A percentile compares a stretch with the other conserved stretches of the same genome.
Conservation (phyloP, 2,888 invertebrate genomes). For the Laspeyria flexula region DNA sequence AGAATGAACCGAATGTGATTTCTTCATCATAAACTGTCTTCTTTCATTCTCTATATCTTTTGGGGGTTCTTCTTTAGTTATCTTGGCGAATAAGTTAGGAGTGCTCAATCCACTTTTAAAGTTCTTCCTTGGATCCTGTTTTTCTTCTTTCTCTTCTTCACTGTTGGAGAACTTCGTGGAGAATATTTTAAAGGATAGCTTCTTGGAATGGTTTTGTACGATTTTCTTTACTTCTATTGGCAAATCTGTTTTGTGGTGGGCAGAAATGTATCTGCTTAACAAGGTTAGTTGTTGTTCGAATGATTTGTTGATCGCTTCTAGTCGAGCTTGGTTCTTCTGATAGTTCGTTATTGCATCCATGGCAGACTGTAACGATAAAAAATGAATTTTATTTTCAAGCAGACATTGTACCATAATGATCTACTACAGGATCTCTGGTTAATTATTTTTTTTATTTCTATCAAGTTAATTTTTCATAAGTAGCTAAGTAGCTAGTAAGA, state of each 20-base stretch:
- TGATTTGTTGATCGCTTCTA: constrained; percentile 90
- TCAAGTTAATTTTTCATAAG: no score
- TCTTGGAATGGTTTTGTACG: constrained; percentile 86
- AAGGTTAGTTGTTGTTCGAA: constrained; percentile 91
- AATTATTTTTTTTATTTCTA: no score
- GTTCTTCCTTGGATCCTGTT: constrained; percentile 66
- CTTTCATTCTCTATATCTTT: constrained; percentile 57
- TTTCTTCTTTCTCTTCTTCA: constrained; percentile 76
- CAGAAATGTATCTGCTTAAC: constrained; percentile 90
- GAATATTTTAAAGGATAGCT: constrained; percentile 74
- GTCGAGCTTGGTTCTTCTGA: constrained; percentile 87
- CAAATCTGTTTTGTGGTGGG: constrained; percentile 88
- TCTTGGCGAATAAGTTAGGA: constrained; percentile 77
- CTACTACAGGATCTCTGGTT: no score
- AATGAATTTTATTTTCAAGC: neutral
- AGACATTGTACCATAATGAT: no score
- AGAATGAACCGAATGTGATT: constrained; percentile 78
- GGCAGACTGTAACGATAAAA: constrained; percentile 82
- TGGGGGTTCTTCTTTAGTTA: constrained; percentile 59
- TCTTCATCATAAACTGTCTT: constrained; percentile 72
- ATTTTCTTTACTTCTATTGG: constrained; percentile 91
- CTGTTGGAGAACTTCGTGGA: constrained; percentile 67
- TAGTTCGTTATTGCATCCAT: constrained; percentile 88
- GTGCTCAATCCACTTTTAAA: constrained; percentile 73
- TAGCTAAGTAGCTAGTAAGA: no score